A percentile compares a stretch with the other conserved stretches of the same genome.
Evolutionary conservation across 2,797 vertebrate species (phyloP).

Genomic region (Anableps anableps): DNA sequence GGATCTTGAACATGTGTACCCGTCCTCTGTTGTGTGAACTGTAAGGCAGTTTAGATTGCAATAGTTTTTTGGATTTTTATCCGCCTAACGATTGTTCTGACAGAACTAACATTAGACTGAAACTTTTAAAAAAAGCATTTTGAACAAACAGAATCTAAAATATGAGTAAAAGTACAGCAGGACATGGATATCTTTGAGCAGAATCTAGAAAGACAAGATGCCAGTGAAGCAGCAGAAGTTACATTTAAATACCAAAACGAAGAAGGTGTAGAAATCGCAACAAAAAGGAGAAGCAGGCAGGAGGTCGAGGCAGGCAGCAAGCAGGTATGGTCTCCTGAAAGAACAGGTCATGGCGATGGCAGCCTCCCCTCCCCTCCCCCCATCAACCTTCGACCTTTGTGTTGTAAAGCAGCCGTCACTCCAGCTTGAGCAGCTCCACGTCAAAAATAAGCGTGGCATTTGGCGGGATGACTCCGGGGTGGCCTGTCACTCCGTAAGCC

Average conservation of each 20-base stretch:
- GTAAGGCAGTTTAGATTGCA: conserved; percentile 86
- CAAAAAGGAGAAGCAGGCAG: conserved; percentile 26
- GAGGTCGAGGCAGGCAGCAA: conserved; percentile 43
- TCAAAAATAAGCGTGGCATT: conserved; percentile 98
- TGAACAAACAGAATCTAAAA: conserved; percentile 50
- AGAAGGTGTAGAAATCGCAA: conserved; percentile 61
- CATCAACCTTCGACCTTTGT: conserved; percentile 5
- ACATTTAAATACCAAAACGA: conserved; percentile 63
- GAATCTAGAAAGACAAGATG: conserved; percentile 68
- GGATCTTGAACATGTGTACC: conserved; percentile 74
- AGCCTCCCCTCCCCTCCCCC: conserved; percentile 34
- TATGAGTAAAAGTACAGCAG: conserved; percentile 50
- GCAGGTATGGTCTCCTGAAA: conserved; percentile 53
- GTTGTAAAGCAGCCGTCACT: conserved; percentile 77
- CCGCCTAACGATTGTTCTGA: conserved; percentile 60
- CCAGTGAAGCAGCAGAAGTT: conserved; percentile 74
- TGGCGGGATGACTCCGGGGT: conserved; percentile 97
- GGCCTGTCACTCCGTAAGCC: conserved; percentile 95
- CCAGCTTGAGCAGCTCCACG: conserved; percentile 96
- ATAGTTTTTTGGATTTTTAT: conserved; percentile 68
- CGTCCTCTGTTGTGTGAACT: conserved; percentile 80
- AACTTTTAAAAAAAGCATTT: conserved; percentile 53
- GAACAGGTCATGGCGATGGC: conserved; percentile 46
- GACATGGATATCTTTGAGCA: conserved; percentile 35
- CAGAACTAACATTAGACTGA: conserved; percentile 83